Evolutionary conservation across 1,140 invertebrate genomes (phyloP).

Genomic region (Psilanteris sp.): DNA sequence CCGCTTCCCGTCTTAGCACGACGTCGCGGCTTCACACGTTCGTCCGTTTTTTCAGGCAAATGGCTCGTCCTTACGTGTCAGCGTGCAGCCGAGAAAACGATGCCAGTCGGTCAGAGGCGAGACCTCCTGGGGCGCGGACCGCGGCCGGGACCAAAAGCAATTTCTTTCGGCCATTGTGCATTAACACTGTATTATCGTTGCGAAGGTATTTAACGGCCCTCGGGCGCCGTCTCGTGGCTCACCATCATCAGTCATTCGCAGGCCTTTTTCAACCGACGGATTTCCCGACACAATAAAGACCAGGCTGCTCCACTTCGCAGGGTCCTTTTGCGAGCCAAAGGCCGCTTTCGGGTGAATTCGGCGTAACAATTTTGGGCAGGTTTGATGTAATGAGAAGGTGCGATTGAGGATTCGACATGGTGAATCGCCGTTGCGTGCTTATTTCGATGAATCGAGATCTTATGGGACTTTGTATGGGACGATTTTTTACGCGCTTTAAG

Average conservation of each 20-base stretch:
- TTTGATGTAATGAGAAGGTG: constrained; percentile 3
- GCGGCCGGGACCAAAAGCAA: constrained; percentile 69
- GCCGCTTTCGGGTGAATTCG: constrained; percentile 14
- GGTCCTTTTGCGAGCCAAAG: neutral
- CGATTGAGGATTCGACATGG: constrained; percentile 13
- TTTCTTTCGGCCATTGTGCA: constrained; percentile 72
- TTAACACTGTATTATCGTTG: constrained; percentile 74
- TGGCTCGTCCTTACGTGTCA: constrained; percentile 63
- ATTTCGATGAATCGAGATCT: constrained; percentile 1
- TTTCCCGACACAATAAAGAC: constrained; percentile 70
- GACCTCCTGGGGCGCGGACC: constrained; percentile 68
- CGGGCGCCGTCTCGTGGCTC: constrained; percentile 56
- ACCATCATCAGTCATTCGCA: constrained; percentile 71
- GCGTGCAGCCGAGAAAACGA: constrained; percentile 46
- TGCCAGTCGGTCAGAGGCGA: constrained; percentile 47
- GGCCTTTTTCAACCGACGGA: constrained; percentile 64
- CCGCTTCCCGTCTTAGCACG: constrained; percentile 5
- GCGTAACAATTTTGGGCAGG: constrained; percentile 8
- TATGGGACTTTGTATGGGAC: constrained; percentile 2
- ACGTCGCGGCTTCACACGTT: too few species aligned
- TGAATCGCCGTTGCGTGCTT: constrained; percentile 3
- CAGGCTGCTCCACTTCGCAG: neutral
- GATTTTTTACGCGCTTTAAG: constrained; percentile 28
- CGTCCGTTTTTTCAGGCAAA: constrained; percentile 20
- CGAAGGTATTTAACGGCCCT: constrained; percentile 73